Percentiles rank a stretch among this genome's conserved stretches.
Conservation (phyloP, 2,113 vertebrate species). For the Onychorhynchus coronatus region DNA sequence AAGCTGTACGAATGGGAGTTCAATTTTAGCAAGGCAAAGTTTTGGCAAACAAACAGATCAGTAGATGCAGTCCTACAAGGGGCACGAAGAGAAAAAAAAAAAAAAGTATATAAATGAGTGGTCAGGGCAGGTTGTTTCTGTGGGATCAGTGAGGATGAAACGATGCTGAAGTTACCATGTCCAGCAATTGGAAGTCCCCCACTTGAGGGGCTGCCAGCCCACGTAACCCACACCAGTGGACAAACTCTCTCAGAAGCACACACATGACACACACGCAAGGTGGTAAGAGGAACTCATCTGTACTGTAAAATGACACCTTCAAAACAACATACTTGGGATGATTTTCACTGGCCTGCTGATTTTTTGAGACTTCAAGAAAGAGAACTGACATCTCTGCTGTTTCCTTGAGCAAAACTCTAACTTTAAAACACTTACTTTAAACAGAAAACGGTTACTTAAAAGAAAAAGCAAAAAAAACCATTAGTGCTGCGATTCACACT, state of each 20-base stretch:
- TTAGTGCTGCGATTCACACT: background rate
- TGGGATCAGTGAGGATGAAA: background rate
- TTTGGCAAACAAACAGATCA: background rate
- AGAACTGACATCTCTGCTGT: background rate
- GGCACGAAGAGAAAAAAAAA: background rate
- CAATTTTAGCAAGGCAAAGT: background rate
- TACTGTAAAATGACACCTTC: background rate
- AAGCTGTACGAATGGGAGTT: background rate
- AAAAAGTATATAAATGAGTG: background rate
- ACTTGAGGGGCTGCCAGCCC: background rate
- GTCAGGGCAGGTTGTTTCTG: background rate
- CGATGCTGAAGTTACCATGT: background rate
- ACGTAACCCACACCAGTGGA: fast-evolving
- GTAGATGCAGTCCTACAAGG: background rate
- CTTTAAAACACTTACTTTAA: background rate
- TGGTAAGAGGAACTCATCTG: background rate
- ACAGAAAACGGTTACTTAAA: background rate
- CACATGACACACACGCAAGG: background rate
- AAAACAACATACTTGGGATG: background rate
- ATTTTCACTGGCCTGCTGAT: background rate
- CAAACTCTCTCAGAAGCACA: background rate
- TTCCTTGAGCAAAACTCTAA: background rate
- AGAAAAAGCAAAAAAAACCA: background rate
- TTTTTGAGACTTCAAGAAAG: background rate
- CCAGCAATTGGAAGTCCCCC: background rate